A percentile compares a stretch with the other conserved stretches of the same genome.
Conservation (phyloP, 2,797 vertebrate genomes). For the Sebastes steindachneri region DNA sequence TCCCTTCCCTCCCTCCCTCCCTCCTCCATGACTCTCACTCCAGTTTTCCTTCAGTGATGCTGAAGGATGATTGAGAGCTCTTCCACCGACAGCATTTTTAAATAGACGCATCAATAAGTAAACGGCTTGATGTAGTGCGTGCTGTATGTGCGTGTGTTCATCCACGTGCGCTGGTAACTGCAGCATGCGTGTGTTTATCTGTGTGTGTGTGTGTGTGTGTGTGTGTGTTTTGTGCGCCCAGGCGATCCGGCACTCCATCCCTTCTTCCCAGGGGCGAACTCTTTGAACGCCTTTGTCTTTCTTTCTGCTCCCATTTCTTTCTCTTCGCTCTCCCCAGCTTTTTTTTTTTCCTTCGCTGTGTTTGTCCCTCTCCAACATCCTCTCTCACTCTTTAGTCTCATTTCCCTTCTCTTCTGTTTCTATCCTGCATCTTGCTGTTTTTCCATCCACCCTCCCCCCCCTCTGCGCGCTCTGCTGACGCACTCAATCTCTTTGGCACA, state of each 20-base stretch:
- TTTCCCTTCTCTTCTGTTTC: not conserved
- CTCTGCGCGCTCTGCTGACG: constrained; percentile 37
- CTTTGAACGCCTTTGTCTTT: constrained; percentile 56
- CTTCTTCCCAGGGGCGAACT: constrained; percentile 38
- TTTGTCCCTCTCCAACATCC: constrained; percentile 27
- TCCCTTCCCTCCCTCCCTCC: not conserved
- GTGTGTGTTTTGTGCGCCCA: not conserved
- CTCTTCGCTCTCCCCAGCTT: not conserved
- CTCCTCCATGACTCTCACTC: not conserved
- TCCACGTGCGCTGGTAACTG: not conserved
- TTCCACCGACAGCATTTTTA: constrained; percentile 54
- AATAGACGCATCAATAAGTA: constrained; percentile 71
- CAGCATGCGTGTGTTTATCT: not conserved
- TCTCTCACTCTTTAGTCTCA: constrained; percentile 11
- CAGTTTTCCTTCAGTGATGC: constrained; percentile 49
- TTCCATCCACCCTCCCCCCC: not conserved
- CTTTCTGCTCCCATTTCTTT: constrained; percentile 27
- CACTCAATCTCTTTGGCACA: constrained; percentile 52
- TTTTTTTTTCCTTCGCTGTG: not conserved
- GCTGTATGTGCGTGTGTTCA: not conserved
- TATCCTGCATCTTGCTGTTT: not conserved
- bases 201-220: constrained; percentile 1
- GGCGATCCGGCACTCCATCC: constrained; percentile 30
- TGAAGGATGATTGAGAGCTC: constrained; percentile 68
- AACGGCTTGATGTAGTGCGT: constrained; percentile 43